Evolutionary conservation across 2,113 vertebrate species (phyloP).

Genomic region (Lontra canadensis): DNA sequence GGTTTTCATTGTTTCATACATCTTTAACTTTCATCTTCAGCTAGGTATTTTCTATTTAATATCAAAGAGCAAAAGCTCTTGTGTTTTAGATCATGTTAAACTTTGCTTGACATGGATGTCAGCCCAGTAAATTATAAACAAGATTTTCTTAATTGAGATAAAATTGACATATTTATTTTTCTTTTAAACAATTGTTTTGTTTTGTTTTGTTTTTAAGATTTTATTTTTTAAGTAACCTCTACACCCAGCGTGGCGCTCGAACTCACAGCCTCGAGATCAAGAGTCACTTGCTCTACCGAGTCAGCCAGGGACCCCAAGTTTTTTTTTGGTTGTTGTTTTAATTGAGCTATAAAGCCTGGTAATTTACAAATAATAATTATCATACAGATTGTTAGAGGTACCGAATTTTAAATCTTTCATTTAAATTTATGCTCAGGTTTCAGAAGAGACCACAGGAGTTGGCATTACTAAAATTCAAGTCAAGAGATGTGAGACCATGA

Average conservation of each 20-base stretch:
- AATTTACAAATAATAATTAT: not conserved
- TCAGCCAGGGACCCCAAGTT: not conserved
- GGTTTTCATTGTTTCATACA: not conserved
- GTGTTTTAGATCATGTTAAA: not conserved
- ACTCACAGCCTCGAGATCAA: not conserved
- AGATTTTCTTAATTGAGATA: not conserved
- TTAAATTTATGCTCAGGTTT: constrained; percentile 43
- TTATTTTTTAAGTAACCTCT: not conserved
- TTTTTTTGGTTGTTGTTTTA: not conserved
- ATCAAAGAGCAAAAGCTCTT: not conserved
- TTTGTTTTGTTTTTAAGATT: not conserved
- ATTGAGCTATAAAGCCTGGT: not conserved
- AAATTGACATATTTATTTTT: not conserved
- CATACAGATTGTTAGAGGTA: not conserved
- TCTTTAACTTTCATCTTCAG: not conserved
- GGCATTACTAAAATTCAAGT: constrained; percentile 82
- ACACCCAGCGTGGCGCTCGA: not conserved
- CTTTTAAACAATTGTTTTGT: not conserved
- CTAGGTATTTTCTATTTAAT: not conserved
- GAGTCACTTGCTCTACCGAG: not conserved
- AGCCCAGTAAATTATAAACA: not conserved
- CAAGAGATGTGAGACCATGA: constrained; percentile 91
- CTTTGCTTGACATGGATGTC: not conserved
- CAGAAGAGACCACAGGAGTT: constrained; percentile 58
- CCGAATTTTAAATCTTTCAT: not conserved